Evolutionary conservation across 1,140 invertebrate genomes (phyloP).

Genomic region (Sycophaga agraensis): DNA sequence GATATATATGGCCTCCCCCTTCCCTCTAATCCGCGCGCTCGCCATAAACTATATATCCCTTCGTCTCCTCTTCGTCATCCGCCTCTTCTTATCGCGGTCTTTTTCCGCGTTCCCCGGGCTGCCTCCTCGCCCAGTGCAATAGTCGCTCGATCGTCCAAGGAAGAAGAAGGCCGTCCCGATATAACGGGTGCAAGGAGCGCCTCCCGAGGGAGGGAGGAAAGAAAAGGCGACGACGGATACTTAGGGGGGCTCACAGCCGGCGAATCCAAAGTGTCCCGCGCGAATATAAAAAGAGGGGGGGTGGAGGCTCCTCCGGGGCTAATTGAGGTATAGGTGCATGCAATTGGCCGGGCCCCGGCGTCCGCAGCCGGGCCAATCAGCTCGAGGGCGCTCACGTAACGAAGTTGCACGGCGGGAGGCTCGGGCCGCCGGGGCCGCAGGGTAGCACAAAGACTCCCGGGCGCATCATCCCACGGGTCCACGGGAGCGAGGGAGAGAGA

Average conservation of each 20-base stretch:
- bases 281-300: neutral
- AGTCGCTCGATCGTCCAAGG: too few species aligned
- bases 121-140: neutral
- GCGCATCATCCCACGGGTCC: neutral
- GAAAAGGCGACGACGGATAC: too few species aligned
- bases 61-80: too few species aligned
- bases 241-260: too few species aligned
- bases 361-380: constrained; percentile 11
- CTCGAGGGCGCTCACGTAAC: constrained; percentile 9
- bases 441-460: too few species aligned
- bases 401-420: constrained; percentile 12
- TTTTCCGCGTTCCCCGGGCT: too few species aligned
- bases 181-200: neutral
- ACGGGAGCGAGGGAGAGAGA: neutral
- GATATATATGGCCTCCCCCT: too few species aligned
- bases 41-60: too few species aligned
- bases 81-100: too few species aligned
- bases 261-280: too few species aligned
- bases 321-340: constrained; percentile 18
- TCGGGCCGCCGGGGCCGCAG: neutral
- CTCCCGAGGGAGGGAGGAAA: neutral
- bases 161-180: too few species aligned
- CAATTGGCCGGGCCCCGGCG: constrained; percentile 18
- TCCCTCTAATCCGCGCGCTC: too few species aligned
- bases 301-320: neutral